Evolutionary conservation across 2,888 invertebrate genomes (phyloP).

Genomic region (Netelia fuscicornis): DNA sequence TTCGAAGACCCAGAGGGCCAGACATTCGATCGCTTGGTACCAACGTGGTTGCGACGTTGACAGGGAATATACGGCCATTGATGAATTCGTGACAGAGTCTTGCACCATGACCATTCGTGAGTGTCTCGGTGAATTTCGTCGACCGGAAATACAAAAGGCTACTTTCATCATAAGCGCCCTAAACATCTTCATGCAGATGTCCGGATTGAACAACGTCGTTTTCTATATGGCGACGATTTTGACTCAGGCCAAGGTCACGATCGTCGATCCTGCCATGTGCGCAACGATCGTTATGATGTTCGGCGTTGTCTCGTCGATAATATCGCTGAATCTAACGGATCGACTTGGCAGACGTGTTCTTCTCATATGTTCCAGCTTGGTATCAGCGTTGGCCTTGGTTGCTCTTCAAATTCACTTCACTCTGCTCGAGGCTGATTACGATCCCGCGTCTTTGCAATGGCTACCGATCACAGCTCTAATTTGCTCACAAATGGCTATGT

Average conservation of each 20-base stretch:
- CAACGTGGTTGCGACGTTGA: constrained; percentile 72
- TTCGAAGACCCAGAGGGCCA: constrained; percentile 69
- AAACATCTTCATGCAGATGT: constrained; percentile 64
- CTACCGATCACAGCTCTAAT: constrained; percentile 71
- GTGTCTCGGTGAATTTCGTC: constrained; percentile 54
- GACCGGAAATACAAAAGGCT: constrained; percentile 56
- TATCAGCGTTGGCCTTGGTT: constrained; percentile 64
- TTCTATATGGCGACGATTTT: constrained; percentile 70
- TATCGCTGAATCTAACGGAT: constrained; percentile 63
- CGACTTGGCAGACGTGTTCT: constrained; percentile 60
- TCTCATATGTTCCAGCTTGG: constrained; percentile 64
- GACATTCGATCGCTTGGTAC: constrained; percentile 75
- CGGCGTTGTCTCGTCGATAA: constrained; percentile 48
- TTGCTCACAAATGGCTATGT: constrained; percentile 68
- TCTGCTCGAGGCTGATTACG: constrained; percentile 64
- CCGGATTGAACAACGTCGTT: constrained; percentile 61
- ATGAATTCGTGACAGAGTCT: constrained; percentile 73
- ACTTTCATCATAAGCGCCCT: constrained; percentile 53
- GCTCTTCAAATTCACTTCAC: constrained; percentile 74
- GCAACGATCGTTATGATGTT: constrained; percentile 56
- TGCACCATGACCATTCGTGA: constrained; percentile 59
- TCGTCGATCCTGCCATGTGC: constrained; percentile 58
- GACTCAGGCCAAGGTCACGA: constrained; percentile 56
- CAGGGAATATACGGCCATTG: constrained; percentile 71
- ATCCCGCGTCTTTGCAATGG: constrained; percentile 71